Evolutionary conservation across 2,113 vertebrate species (phyloP).

Genomic region (Cyphomyrus plagiostoma): DNA sequence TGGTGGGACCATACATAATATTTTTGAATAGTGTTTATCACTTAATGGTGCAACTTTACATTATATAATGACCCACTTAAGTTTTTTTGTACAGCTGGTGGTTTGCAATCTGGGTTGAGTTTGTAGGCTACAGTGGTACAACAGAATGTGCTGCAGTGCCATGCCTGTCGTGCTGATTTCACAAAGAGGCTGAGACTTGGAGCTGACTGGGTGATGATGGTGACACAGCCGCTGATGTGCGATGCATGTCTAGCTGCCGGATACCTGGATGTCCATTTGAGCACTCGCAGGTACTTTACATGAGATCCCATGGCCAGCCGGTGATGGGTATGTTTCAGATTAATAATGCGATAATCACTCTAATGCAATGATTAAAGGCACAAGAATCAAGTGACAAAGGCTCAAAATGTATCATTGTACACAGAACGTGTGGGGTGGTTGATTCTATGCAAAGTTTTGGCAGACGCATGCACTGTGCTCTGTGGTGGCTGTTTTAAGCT

Average conservation of each 20-base stretch:
- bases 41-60: not conserved
- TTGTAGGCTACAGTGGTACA: not conserved
- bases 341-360: not conserved
- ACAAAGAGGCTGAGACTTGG: not conserved
- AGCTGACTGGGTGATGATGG: not conserved
- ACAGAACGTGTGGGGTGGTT: not conserved
- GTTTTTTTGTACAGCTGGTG: not conserved
- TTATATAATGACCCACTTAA: not conserved
- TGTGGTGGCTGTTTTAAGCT: not conserved
- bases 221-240: not conserved
- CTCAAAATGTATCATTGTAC: not conserved
- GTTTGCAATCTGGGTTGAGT: not conserved
- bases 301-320: not conserved
- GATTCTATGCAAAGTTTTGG: not conserved
- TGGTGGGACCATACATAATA: not conserved
- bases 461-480: not conserved
- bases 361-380: not conserved
- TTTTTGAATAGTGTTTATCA: not conserved
- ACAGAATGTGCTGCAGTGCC: not conserved
- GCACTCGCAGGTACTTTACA: not conserved
- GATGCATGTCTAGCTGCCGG: not conserved
- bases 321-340: not conserved
- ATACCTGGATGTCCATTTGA: not conserved
- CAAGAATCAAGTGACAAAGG: not conserved
- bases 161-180: not conserved